Evolutionary conservation across 2,113 vertebrate genomes (phyloP), one percentile per base, ranked within the genome.

Genomic region (Ictalurus punctatus): DNA sequence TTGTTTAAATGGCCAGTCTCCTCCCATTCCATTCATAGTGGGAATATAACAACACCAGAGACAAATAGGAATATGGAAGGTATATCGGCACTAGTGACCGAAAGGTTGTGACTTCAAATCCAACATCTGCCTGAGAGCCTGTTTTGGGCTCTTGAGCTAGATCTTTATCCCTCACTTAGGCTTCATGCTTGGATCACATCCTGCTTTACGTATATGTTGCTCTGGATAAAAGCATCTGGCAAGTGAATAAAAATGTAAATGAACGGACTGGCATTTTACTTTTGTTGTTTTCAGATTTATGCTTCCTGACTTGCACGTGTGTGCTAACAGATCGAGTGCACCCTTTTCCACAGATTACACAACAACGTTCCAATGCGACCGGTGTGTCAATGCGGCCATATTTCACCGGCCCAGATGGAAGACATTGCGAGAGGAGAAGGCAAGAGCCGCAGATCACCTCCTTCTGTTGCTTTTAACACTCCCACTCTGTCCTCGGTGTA

Each of bases 401-500:
- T 88, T 89, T 91, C 86, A 88, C 59, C 34, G 37, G 40, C 13
- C 73, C 88, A 79, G 88, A 89, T 69, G 56, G 63, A 59, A 88
- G 80, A 56, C 59, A 87, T 78, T 79, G 58, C 16, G 59, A 83
- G 30, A 76, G 89, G 78, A 59, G 85, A 71, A 86, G 27, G 88
- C 71, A 58, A 89, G 83, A 88, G 44, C 52, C 1, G 23, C 44
- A 40, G 85, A 87, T 40, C 67, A 44, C 79, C 88, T 86, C 84
- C 73, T 88, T 86, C 84, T 56, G 86, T 71, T 89, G 87, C 81
- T 69, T 85, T 87, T 85, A 84, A 56, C 81, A 80, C 86, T 89
- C 78, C 92, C 84, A 74, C 83, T 37, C 61, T 67, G 21, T 71
- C 90, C 90, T 44, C 87, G 61, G 86, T 90, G 92, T 91, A 94